A percentile compares a stretch with the other conserved stretches of the same genome.
These are phyloP conservation scores for Lasioglossum oenotherae DNA, from an alignment of 2,888 invertebrate species.

Conservation along the genomic window DNA sequence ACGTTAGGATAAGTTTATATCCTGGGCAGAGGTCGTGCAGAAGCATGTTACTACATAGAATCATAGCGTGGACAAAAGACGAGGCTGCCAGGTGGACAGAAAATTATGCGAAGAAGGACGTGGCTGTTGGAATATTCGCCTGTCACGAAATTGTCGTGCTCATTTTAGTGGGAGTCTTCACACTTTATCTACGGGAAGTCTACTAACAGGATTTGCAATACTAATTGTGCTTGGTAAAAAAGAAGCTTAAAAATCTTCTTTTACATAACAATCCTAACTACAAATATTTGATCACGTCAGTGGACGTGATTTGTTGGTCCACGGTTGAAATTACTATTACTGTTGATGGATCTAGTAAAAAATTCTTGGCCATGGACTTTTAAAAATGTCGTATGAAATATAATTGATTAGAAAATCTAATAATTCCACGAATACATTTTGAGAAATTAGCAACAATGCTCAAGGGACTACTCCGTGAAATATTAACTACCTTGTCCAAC, in stretches of 20 bases:
- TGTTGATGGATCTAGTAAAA: no score
- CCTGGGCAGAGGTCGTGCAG: constrained; percentile 43
- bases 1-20: constrained; percentile 51
- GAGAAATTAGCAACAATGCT: background rate
- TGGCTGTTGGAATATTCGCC: constrained; percentile 60
- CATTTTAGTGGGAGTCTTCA: background rate
- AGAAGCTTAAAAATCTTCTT: background rate
- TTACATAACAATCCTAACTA: background rate
- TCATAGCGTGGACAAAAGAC: constrained; percentile 42
- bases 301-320: background rate
- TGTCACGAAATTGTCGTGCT: background rate
- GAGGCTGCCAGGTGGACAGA: constrained; percentile 25
- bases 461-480: background rate
- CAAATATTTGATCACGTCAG: background rate
- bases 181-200: background rate
- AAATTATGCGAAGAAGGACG: constrained; percentile 62
- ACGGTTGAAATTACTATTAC: background rate
- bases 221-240: background rate
- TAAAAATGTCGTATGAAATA: background rate
- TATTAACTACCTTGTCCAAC: background rate
- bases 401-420: background rate
- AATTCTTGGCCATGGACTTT: no score
- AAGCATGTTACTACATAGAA: constrained; percentile 38
- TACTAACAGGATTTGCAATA: background rate
- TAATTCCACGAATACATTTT: no score